Conservation (phyloP, 2,113 vertebrate genomes). For the Oryzias celebensis region DNA sequence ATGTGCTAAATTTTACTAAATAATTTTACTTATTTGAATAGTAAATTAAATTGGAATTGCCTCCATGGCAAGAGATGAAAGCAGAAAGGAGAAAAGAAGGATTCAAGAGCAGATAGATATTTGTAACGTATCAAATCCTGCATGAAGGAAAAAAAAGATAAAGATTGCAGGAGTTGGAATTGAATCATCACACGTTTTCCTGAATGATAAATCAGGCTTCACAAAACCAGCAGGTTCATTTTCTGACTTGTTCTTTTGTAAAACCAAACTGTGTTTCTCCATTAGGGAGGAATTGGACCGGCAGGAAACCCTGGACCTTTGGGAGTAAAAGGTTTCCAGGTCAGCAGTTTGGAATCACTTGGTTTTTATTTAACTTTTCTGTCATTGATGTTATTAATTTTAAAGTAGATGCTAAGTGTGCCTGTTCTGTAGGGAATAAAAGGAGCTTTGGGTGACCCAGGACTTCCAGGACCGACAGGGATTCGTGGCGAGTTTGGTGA, state of each 20-base stretch:
- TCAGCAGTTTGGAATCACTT: constrained; percentile 58
- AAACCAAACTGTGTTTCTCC: constrained; percentile 37
- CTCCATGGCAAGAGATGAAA: constrained; percentile 7
- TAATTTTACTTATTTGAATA: too few species aligned
- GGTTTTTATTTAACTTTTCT: neutral
- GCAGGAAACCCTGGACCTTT: constrained; percentile 81
- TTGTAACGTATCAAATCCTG: constrained; percentile 45
- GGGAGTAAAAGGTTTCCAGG: constrained; percentile 91
- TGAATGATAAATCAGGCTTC: constrained; percentile 30
- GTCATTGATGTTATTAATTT: neutral
- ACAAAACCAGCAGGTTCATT: neutral
- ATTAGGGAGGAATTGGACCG: constrained; percentile 86
- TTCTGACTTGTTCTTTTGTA: neutral
- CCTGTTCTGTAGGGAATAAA: constrained; percentile 80
- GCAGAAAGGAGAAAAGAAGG: constrained; percentile 29
- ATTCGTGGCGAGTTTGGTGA: constrained; percentile 89
- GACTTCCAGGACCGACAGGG: constrained; percentile 91
- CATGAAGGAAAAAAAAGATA: neutral
- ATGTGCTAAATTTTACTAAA: neutral
- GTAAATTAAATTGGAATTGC: constrained; percentile 6
- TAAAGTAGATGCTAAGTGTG: constrained; percentile 3
- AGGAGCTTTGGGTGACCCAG: constrained; percentile 87
- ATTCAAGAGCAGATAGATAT: constrained; percentile 37
- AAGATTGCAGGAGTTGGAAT: neutral
- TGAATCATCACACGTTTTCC: constrained; percentile 1